Percentiles rank a stretch among this genome's conserved stretches.
Evolutionary conservation across 2,797 vertebrate species (phyloP).

Genomic region (Chloroceryle inda): DNA sequence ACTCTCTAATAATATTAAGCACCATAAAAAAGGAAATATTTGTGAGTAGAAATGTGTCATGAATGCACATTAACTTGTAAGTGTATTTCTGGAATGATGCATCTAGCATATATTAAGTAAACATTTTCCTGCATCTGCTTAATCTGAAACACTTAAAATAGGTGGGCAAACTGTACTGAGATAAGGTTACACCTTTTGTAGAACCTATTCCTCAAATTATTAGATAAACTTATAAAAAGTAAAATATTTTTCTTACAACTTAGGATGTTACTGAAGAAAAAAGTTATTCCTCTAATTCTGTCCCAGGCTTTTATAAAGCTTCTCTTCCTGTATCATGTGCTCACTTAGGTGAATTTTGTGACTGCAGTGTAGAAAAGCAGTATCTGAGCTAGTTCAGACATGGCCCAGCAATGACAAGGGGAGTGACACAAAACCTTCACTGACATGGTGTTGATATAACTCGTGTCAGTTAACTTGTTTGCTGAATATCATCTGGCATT

Average conservation of each 20-base stretch:
- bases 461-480: not conserved
- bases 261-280: not conserved
- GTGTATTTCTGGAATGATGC: not conserved
- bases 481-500: not conserved
- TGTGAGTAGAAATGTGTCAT: not conserved
- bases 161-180: accelerated
- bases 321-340: not conserved
- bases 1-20: not conserved
- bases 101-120: not conserved
- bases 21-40: not conserved
- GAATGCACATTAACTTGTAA: conserved; percentile 2
- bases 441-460: not conserved
- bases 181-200: not conserved
- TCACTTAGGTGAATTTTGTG: not conserved
- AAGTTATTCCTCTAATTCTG: not conserved
- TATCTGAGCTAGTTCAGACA: not conserved
- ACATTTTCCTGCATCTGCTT: not conserved
- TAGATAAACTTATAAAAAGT: not conserved
- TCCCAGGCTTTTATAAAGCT: not conserved
- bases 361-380: not conserved
- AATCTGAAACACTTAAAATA: not conserved
- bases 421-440: not conserved
- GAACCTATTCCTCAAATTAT: not conserved
- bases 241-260: not conserved
- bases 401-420: not conserved